These are phyloP conservation scores for Ptycholaimellus sp. DNA, from an alignment of 2,888 invertebrate genomes.

Conservation along the genomic window DNA sequence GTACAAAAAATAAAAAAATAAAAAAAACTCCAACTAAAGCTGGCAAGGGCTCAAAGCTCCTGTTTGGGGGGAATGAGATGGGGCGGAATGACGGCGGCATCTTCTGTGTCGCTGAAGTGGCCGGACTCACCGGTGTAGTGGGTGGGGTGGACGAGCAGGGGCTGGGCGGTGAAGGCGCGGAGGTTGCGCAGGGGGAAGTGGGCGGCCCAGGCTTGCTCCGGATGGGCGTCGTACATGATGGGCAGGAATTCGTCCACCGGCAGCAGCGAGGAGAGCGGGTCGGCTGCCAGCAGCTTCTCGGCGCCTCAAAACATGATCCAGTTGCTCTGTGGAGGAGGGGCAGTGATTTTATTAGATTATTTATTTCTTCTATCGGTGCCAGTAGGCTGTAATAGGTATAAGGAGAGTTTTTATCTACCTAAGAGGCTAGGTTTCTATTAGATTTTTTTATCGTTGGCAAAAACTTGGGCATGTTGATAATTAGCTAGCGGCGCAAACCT, in stretches of 20 bases:
- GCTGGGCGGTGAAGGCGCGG: slow-evolving; percentile 58
- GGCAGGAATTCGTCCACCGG: slow-evolving; percentile 94
- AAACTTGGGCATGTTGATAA: neutral
- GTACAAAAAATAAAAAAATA: neutral
- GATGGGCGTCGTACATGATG: slow-evolving; percentile 71
- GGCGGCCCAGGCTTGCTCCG: slow-evolving; percentile 49
- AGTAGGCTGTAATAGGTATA: too few relatives aligned
- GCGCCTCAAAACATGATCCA: slow-evolving; percentile 49
- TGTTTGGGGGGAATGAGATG: slow-evolving; percentile 1
- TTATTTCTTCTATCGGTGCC: too few relatives aligned
- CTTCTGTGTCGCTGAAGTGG: slow-evolving; percentile 30
- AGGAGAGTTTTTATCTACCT: too few relatives aligned
- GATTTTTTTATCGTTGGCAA: neutral
- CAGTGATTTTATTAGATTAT: too few relatives aligned
- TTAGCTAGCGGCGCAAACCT: neutral
- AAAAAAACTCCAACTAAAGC: neutral
- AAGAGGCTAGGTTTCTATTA: neutral
- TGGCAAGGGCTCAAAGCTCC: slow-evolving; percentile 4
- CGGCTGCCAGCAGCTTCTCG: slow-evolving; percentile 48
- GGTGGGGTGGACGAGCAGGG: slow-evolving; percentile 64
- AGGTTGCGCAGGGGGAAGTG: slow-evolving; percentile 52
- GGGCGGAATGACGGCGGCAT: slow-evolving; percentile 10
- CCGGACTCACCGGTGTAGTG: slow-evolving; percentile 78
- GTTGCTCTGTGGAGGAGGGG: too few relatives aligned
- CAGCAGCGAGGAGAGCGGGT: slow-evolving; percentile 56